Evolutionary conservation across 2,888 invertebrate genomes (phyloP), one percentile per base, ranked within the genome.

Genomic region (Dioctria linearis): DNA sequence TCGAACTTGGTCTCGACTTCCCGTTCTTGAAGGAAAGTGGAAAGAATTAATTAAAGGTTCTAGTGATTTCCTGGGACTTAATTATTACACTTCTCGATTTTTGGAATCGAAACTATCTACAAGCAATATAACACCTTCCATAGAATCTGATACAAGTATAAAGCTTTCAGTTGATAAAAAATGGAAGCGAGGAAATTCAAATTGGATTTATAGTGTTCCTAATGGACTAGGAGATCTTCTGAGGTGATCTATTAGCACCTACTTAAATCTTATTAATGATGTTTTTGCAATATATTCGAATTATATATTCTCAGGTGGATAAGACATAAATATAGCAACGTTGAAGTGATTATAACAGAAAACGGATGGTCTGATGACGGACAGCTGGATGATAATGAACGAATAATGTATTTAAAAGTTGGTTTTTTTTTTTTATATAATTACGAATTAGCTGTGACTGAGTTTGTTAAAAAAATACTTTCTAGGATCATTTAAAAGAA

Each of bases 291-390:
- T 25, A 25, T 25, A 25, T 25, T 25, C 2, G 8, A 25, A 25
- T 25, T 25, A 25, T 2, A 25, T 25, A 78, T 66, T 43, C 57
- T n/a, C 43, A 86, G 86, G 46, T 92, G 91, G 90, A 90, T 93
- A 25, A 91, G 90, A 82, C 86, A 90, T 0, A 88, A 88, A 43
- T 93, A 92, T 85, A 89, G 90, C 49, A 89, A 92, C 83, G 89
- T 91, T 0, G 88, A 88, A 67, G 89, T 93, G 5, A 86, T 91
- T 83, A 90, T 93, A 46, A 91, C 91, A 0, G 93, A 93, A 85
- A 93, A 92, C 84, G 93, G 93, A 2, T 92, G 90, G 85, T 90
- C 91, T 0, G 91, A 90, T 40, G 85, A 84, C 5, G 87, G 87
- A 3, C 83, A 85, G 6, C 61, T 89, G n/a, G 88, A 91, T 54